Percentiles rank a stretch among this genome's conserved stretches.
Evolutionary conservation across 92 coral and sea anemone genomes (phyloP).

Genomic region (Blastomussa wellsi): DNA sequence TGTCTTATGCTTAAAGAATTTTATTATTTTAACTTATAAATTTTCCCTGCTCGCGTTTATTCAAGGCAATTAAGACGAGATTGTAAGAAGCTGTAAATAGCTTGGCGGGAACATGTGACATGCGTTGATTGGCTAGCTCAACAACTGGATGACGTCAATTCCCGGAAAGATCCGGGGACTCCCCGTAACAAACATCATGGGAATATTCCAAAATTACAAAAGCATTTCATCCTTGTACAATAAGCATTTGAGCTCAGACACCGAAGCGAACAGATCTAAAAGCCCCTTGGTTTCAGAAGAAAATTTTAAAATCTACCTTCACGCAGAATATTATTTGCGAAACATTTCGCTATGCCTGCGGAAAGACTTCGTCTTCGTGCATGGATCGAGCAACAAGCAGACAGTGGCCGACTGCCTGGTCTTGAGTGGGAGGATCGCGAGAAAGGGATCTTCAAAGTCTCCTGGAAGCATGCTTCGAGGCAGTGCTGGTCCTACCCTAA

Average conservation of each 20-base stretch:
- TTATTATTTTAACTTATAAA: background rate
- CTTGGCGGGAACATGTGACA: background rate
- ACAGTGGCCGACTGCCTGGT: conserved; percentile 74
- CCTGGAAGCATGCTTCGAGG: conserved; percentile 99
- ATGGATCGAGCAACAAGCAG: conserved; percentile 83
- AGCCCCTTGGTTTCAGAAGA: background rate
- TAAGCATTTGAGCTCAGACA: background rate
- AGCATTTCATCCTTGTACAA: background rate
- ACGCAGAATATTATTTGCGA: background rate
- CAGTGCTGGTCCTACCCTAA: conserved; percentile 85
- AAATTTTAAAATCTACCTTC: no score
- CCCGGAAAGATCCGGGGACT: background rate
- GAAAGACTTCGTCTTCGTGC: conserved; percentile 91
- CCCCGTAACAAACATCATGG: background rate
- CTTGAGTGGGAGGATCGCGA: conserved; percentile 82
- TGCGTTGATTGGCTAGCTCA: background rate
- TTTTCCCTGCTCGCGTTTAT: background rate
- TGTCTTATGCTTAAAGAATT: background rate
- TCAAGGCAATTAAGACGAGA: background rate
- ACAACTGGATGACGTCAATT: background rate
- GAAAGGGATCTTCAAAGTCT: conserved; percentile 80
- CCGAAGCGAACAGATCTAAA: background rate
- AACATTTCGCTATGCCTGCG: conserved; percentile 73
- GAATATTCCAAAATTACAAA: background rate
- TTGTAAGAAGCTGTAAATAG: background rate